A percentile compares a stretch with the other conserved stretches of the same genome.
phyloP scores from a whole-genome alignment of 2,797 vertebrate species.

The Carduelis carduelis region DNA sequence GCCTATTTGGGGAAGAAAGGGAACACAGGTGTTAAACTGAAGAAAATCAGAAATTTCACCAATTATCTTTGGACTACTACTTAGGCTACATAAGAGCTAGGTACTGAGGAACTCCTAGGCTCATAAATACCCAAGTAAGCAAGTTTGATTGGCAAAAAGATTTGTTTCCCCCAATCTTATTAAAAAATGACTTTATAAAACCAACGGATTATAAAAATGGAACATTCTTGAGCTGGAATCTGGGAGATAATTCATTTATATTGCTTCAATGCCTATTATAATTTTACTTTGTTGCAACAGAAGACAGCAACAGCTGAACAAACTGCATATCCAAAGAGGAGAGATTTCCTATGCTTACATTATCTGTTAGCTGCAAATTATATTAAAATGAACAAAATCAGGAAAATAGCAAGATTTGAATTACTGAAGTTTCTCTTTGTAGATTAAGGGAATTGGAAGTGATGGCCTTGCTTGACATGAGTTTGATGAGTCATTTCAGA shows the following conservation, averaged over 20 bases:
- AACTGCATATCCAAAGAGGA: background rate
- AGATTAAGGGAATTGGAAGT: conserved; percentile 37
- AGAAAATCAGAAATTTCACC: background rate
- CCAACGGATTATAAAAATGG: background rate
- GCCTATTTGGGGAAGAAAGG: background rate
- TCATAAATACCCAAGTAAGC: background rate
- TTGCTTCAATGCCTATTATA: background rate
- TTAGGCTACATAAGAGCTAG: background rate
- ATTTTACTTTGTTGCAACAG: background rate
- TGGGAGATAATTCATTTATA: background rate
- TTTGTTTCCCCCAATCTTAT: fast-evolving
- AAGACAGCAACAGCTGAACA: background rate
- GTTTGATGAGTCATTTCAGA: conserved; percentile 19
- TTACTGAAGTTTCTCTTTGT: conserved; percentile 39
- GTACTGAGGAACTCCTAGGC: background rate
- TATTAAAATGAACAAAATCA: background rate
- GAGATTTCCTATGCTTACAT: background rate
- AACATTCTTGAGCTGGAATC: background rate
- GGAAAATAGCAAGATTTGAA: background rate
- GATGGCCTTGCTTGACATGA: conserved; percentile 29
- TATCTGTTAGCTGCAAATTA: background rate
- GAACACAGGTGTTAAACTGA: background rate
- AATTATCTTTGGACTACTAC: background rate
- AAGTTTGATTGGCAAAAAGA: background rate
- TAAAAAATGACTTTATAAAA: background rate